Percentiles rank a stretch among this genome's conserved stretches.
phyloP scores from a whole-genome alignment of 30 jellyfish, hydroid and myxozoan genomes.

The Nemopilema nomurai region DNA sequence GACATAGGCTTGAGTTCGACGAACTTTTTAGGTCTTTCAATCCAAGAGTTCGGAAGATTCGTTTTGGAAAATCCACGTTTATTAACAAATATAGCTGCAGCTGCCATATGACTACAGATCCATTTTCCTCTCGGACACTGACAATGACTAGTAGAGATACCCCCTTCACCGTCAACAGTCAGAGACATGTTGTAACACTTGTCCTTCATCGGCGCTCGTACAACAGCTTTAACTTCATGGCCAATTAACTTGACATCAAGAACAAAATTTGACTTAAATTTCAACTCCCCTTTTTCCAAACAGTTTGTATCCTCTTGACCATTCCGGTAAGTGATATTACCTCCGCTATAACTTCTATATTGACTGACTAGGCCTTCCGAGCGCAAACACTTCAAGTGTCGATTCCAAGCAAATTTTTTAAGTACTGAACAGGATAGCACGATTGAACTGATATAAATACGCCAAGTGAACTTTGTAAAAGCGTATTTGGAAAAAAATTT shows the following conservation, averaged over 20 bases:
- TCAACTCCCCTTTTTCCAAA: slow-evolving; percentile 10
- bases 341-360: not conserved
- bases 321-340: slow-evolving; percentile 14
- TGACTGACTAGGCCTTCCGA: not conserved
- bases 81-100: slow-evolving; percentile 10
- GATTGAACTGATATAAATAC: not conserved
- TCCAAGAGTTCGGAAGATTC: slow-evolving; percentile 28
- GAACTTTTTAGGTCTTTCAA: slow-evolving; percentile 12
- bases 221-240: not conserved
- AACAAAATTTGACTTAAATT: slow-evolving; percentile 13
- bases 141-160: slow-evolving; percentile 8
- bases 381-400: not conserved
- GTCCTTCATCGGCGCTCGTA: slow-evolving; percentile 38
- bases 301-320: slow-evolving; percentile 8
- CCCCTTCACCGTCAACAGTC: slow-evolving; percentile 39
- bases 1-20: slow-evolving; percentile 9
- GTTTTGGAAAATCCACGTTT: slow-evolving; percentile 24
- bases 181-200: slow-evolving; percentile 29
- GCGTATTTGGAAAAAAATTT: not conserved
- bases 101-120: slow-evolving; percentile 49
- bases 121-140: slow-evolving; percentile 40
- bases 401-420: not conserved
- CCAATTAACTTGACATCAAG: slow-evolving; percentile 12
- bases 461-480: not conserved
- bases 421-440: not conserved